phyloP scores from a whole-genome alignment of 2,888 invertebrate genomes.

The Apamea sordens region DNA sequence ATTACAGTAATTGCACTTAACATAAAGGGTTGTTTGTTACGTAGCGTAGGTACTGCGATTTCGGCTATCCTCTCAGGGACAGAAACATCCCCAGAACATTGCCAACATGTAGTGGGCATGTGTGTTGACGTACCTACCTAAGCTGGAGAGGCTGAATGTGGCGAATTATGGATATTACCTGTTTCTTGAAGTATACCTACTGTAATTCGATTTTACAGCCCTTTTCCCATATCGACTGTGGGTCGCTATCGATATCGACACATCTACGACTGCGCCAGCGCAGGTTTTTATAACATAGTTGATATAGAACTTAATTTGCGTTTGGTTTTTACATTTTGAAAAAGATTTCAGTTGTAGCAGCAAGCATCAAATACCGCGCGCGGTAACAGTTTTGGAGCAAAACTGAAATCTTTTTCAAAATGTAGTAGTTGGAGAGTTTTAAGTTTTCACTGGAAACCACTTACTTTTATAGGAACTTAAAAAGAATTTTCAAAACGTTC shows the following conservation, averaged over 20 bases:
- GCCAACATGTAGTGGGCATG: neutral
- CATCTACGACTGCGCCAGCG: constrained; percentile 39
- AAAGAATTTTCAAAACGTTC: too few relatives aligned
- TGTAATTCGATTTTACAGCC: neutral
- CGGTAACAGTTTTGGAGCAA: too few relatives aligned
- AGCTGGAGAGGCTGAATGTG: neutral
- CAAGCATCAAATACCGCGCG: too few relatives aligned
- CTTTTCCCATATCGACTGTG: constrained; percentile 19
- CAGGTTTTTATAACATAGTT: constrained; percentile 37
- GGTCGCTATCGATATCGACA: constrained; percentile 32
- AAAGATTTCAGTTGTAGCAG: neutral
- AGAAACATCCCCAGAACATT: too few relatives aligned
- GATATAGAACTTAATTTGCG: neutral
- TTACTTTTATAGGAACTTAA: too few relatives aligned
- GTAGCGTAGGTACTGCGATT: too few relatives aligned
- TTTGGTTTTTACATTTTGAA: constrained; percentile 4
- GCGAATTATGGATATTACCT: neutral
- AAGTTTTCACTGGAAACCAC: too few relatives aligned
- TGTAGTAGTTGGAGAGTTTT: too few relatives aligned
- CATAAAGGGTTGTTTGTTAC: too few relatives aligned
- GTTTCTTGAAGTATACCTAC: constrained; percentile 1
- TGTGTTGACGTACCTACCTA: neutral
- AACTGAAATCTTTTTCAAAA: too few relatives aligned
- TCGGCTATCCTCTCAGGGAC: too few relatives aligned
- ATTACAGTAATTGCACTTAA: neutral